Conservation (phyloP, 2,888 invertebrate genomes). For the Falcaria lacertinaria region DNA sequence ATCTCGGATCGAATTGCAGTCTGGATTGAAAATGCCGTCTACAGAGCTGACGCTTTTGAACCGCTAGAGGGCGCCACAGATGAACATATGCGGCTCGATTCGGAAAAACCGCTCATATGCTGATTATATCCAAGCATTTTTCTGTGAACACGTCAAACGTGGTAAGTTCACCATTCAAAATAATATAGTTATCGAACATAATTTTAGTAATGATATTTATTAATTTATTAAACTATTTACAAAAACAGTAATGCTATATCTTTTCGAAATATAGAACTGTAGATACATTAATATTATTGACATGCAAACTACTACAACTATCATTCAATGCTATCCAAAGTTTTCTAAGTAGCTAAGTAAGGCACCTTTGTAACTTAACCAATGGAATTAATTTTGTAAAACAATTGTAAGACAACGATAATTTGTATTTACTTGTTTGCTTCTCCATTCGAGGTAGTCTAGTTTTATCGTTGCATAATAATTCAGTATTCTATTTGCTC, state of each 20-base stretch:
- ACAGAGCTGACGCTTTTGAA: slow-evolving; percentile 61
- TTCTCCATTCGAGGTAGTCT: slow-evolving; percentile 30
- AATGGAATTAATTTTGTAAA: too few species aligned
- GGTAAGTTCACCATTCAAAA: slow-evolving; percentile 26
- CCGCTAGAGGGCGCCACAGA: slow-evolving; percentile 40
- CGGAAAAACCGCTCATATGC: slow-evolving; percentile 49
- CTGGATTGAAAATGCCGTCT: slow-evolving; percentile 73
- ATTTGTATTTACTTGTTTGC: too few species aligned
- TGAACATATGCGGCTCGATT: slow-evolving; percentile 61
- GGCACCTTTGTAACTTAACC: too few species aligned
- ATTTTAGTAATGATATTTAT: too few species aligned
- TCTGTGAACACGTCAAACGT: neutral
- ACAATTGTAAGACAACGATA: too few species aligned
- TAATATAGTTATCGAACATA: slow-evolving; percentile 38
- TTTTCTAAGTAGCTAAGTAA: too few species aligned
- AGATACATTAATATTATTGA: too few species aligned
- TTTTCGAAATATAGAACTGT: too few species aligned
- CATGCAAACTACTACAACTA: too few species aligned
- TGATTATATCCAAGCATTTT: slow-evolving; percentile 6
- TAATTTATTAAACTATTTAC: too few species aligned
- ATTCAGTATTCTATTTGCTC: neutral
- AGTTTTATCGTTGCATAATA: slow-evolving; percentile 19
- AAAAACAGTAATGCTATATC: too few species aligned
- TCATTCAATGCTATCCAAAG: too few species aligned
- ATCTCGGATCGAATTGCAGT: slow-evolving; percentile 74